Evolutionary conservation across 1,140 invertebrate species (phyloP).

Genomic region (Drosophila neocordata): DNA sequence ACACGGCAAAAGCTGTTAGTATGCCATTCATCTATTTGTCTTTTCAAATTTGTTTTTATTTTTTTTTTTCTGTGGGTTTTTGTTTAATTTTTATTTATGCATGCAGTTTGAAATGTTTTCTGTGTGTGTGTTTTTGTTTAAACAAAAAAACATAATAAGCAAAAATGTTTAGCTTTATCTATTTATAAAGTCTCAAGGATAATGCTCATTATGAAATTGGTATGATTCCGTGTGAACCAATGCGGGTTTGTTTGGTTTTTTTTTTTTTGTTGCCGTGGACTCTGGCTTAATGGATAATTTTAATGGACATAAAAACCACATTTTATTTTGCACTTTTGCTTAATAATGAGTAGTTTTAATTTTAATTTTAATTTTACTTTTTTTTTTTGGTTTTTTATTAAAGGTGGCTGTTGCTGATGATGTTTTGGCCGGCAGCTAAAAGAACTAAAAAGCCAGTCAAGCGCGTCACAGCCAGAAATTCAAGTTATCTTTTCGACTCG

Average conservation of each 20-base stretch:
- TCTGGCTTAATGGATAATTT: constrained; percentile 24
- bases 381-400: neutral
- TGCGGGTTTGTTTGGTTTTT: constrained; percentile 47
- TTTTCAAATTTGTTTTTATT: constrained; percentile 33
- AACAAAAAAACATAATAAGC: constrained; percentile 59
- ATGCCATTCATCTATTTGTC: neutral
- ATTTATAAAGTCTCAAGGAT: constrained; percentile 62
- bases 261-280: neutral
- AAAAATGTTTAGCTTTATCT: constrained; percentile 55
- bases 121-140: constrained; percentile 56
- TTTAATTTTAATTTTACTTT: neutral
- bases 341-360: constrained; percentile 10
- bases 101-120: constrained; percentile 58
- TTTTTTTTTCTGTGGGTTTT: constrained; percentile 49
- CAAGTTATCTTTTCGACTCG: constrained; percentile 64
- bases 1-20: constrained; percentile 24
- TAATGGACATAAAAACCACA: constrained; percentile 36
- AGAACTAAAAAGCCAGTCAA: constrained; percentile 60
- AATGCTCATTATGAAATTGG: constrained; percentile 55
- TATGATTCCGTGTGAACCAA: constrained; percentile 53
- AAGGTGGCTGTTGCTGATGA: constrained; percentile 18
- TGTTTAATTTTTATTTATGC: constrained; percentile 68
- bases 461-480: constrained; percentile 62
- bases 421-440: constrained; percentile 12
- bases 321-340: constrained; percentile 56